Evolutionary conservation across 1,140 invertebrate genomes (phyloP).

Genomic region (Caerostris darwini): DNA sequence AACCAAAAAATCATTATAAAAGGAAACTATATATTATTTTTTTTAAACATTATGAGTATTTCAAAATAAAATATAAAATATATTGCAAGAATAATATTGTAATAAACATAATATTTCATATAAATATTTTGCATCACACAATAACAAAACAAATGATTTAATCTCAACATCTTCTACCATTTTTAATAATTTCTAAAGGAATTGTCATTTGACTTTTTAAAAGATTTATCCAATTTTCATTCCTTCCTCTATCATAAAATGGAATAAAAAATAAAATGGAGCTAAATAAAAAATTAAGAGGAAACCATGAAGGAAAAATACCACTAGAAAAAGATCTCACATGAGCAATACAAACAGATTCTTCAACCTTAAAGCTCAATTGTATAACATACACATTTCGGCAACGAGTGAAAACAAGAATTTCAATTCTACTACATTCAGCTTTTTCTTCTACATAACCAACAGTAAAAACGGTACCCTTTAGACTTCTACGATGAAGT

Average conservation of each 20-base stretch:
- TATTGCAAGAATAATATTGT: no score
- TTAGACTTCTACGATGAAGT: conserved; percentile 40
- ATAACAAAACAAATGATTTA: neutral
- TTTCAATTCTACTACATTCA: conserved; percentile 63
- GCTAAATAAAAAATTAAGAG: conserved; percentile 71
- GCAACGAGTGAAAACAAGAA: conserved; percentile 52
- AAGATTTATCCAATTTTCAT: conserved; percentile 56
- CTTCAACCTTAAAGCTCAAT: conserved; percentile 58
- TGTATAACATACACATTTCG: conserved; percentile 63
- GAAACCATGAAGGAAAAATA: conserved; percentile 64
- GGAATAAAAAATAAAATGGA: conserved; percentile 68
- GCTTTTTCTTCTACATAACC: conserved; percentile 69
- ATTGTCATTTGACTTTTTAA: conserved; percentile 67
- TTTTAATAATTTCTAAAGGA: conserved; percentile 63
- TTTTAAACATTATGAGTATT: no score
- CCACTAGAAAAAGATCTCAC: conserved; percentile 65
- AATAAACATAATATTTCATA: no score
- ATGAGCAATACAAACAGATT: conserved; percentile 46
- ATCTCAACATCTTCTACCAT: conserved; percentile 56
- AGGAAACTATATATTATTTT: no score
- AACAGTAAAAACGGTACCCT: conserved; percentile 61
- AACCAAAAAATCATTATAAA: no score
- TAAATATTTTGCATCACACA: neutral
- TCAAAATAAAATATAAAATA: no score
- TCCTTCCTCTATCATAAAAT: conserved; percentile 63